phyloP scores from a whole-genome alignment of 2,797 vertebrate species.

The Danionella dracula region DNA sequence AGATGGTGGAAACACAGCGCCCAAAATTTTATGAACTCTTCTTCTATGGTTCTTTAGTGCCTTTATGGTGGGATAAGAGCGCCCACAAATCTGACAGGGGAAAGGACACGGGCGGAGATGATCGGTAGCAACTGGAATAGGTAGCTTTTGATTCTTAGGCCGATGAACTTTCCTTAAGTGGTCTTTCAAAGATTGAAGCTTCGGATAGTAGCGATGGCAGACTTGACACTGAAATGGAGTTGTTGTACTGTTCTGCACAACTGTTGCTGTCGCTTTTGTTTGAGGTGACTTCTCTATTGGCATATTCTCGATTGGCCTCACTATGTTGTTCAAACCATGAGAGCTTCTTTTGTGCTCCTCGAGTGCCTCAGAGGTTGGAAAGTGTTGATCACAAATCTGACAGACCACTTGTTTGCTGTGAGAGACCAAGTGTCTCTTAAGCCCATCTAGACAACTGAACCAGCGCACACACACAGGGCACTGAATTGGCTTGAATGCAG shows the following conservation, averaged over 20 bases:
- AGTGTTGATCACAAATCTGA: slow-evolving; percentile 66
- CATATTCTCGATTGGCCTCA: slow-evolving; percentile 28
- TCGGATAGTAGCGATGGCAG: slow-evolving; percentile 43
- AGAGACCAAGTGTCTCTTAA: slow-evolving; percentile 70
- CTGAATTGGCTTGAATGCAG: slow-evolving; percentile 66
- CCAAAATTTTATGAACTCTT: slow-evolving; percentile 68
- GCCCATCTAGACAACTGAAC: slow-evolving; percentile 65
- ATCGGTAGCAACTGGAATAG: neutral
- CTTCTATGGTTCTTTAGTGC: slow-evolving; percentile 70
- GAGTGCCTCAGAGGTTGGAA: slow-evolving; percentile 62
- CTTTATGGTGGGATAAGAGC: slow-evolving; percentile 63
- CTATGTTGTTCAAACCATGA: slow-evolving; percentile 50
- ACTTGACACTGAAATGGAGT: slow-evolving; percentile 41
- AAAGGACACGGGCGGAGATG: slow-evolving; percentile 26
- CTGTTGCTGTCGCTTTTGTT: no score
- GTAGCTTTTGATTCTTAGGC: slow-evolving; percentile 9
- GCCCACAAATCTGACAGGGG: slow-evolving; percentile 67
- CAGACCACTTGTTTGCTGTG: slow-evolving; percentile 67
- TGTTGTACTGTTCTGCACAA: slow-evolving; percentile 12
- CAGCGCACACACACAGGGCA: slow-evolving; percentile 70
- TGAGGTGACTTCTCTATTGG: neutral
- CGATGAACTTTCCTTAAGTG: slow-evolving; percentile 44
- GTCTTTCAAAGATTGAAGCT: slow-evolving; percentile 46
- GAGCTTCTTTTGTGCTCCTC: slow-evolving; percentile 69
- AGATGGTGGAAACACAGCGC: slow-evolving; percentile 42